phyloP scores from a whole-genome alignment of 2,113 vertebrate genomes.

The Engystomops pustulosus region DNA sequence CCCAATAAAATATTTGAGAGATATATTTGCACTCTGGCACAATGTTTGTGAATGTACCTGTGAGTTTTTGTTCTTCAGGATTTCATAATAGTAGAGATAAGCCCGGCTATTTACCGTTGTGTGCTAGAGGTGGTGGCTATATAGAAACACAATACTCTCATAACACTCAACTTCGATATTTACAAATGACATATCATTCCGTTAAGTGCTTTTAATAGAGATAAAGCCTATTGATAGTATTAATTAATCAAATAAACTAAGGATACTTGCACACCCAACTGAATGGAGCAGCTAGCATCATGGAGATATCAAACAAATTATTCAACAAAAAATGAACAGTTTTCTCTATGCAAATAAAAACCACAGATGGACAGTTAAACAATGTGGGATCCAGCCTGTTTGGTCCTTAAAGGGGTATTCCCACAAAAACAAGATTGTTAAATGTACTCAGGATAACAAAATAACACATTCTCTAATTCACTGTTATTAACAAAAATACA shows the following conservation, averaged over 20 bases:
- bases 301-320: slow-evolving; percentile 21
- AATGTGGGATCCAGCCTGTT: background rate
- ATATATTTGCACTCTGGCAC: slow-evolving; percentile 24
- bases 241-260: slow-evolving; percentile 24
- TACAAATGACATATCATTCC: slow-evolving; percentile 27
- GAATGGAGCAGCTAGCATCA: background rate
- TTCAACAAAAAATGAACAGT: slow-evolving; percentile 13
- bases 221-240: slow-evolving; percentile 17
- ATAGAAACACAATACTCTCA: slow-evolving; percentile 8
- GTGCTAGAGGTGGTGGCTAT: background rate
- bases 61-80: background rate
- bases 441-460: too few relatives aligned
- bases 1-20: background rate
- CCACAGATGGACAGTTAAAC: slow-evolving; percentile 13
- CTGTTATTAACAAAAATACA: too few relatives aligned
- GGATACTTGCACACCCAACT: slow-evolving; percentile 9
- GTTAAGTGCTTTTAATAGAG: slow-evolving; percentile 28
- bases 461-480: too few relatives aligned
- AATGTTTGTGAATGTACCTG: background rate
- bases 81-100: slow-evolving; percentile 27
- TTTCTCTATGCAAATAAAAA: slow-evolving; percentile 15
- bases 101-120: slow-evolving; percentile 7
- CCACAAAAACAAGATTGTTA: too few relatives aligned
- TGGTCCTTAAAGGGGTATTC: too few relatives aligned
- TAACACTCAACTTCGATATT: background rate